phyloP scores from a whole-genome alignment of 1,140 invertebrate genomes.

The Brachionus rubens region DNA sequence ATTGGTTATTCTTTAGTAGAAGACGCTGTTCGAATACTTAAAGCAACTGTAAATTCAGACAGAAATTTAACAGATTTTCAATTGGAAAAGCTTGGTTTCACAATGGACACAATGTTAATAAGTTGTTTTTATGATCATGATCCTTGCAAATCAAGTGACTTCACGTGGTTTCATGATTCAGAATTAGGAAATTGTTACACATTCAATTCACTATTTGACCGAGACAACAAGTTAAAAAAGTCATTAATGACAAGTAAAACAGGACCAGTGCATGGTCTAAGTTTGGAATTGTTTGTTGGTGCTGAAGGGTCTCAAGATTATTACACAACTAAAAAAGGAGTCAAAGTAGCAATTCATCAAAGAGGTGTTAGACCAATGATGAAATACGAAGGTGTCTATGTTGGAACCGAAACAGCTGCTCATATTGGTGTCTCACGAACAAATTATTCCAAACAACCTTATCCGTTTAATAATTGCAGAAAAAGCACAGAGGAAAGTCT shows the following conservation, averaged over 20 bases:
- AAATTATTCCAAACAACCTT: neutral
- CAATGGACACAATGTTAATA: neutral
- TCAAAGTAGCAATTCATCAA: constrained; percentile 3
- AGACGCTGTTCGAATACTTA: neutral
- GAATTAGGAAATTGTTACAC: constrained; percentile 38
- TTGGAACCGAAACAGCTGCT: neutral
- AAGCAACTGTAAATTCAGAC: neutral
- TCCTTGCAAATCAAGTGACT: neutral
- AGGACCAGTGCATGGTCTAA: neutral
- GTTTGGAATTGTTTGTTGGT: constrained; percentile 27
- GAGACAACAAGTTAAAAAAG: neutral
- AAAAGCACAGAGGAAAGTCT: neutral
- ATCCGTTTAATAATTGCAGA: constrained; percentile 1
- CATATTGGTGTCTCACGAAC: neutral
- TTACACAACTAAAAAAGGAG: neutral
- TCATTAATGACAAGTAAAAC: constrained; percentile 5
- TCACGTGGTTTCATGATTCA: constrained; percentile 4
- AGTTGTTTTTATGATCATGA: constrained; percentile 30
- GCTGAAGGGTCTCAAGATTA: constrained; percentile 1
- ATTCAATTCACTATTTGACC: constrained; percentile 17
- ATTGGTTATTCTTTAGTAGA: neutral
- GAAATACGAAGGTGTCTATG: constrained; percentile 23
- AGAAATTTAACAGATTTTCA: neutral
- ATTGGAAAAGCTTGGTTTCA: neutral
- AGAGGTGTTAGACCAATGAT: constrained; percentile 9